Percentiles rank a stretch among this genome's conserved stretches.
phyloP scores from a whole-genome alignment of 2,888 invertebrate genomes.

The Hermaeophaga mercurialis region DNA sequence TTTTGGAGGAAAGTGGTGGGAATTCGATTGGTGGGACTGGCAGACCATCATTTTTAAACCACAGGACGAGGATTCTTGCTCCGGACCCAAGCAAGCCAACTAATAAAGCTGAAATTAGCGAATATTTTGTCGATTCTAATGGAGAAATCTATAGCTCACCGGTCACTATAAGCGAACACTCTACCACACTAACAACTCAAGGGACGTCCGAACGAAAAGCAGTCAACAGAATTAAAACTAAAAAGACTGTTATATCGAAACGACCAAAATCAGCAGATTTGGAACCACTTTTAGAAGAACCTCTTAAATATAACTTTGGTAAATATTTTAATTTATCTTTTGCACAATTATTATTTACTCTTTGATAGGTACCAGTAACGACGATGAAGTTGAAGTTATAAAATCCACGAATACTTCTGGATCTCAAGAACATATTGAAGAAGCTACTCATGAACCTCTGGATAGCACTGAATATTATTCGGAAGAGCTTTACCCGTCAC shows the following conservation, averaged over 20 bases:
- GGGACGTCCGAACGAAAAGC: constrained; percentile 44
- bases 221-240: constrained; percentile 43
- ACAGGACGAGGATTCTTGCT: constrained; percentile 50
- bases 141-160: constrained; percentile 51
- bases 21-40: constrained; percentile 30
- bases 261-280: constrained; percentile 56
- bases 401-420: constrained; percentile 23
- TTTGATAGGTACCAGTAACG: constrained; percentile 26
- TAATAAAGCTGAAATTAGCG: constrained; percentile 43
- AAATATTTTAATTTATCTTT: background rate
- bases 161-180: constrained; percentile 44
- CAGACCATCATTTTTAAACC: constrained; percentile 45
- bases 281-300: constrained; percentile 65
- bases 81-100: constrained; percentile 46
- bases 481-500: constrained; percentile 45
- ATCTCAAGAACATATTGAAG: constrained; percentile 32
- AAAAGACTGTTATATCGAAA: constrained; percentile 44
- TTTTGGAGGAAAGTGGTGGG: constrained; percentile 28
- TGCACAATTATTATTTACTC: background rate
- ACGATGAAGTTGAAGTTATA: constrained; percentile 36
- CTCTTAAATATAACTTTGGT: constrained; percentile 55
- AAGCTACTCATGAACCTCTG: constrained; percentile 25
- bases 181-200: constrained; percentile 42
- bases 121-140: constrained; percentile 52
- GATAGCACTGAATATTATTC: constrained; percentile 27